These are phyloP conservation scores for Camponotus floridanus DNA, from an alignment of 1,140 invertebrate species.

Conservation along the genomic window DNA sequence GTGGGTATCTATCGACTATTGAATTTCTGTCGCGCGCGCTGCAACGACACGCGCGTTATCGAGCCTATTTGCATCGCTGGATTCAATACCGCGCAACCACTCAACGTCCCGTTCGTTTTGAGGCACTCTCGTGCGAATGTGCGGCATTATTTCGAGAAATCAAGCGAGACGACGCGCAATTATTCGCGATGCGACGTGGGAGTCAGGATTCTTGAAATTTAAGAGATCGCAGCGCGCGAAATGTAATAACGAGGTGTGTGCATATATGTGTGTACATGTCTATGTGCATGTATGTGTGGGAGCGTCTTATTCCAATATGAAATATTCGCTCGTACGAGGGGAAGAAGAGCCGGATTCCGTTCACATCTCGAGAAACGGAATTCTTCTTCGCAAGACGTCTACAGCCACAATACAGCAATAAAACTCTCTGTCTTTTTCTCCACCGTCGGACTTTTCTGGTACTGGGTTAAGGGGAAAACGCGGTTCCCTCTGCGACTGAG, in stretches of 20 bases:
- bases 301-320: slow-evolving; percentile 12
- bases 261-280: neutral
- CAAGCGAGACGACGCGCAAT: slow-evolving; percentile 41
- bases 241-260: slow-evolving; percentile 12
- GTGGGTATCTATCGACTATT: slow-evolving; percentile 80
- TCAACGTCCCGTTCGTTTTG: slow-evolving; percentile 33
- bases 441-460: slow-evolving; percentile 39
- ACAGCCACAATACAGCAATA: slow-evolving; percentile 46
- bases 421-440: slow-evolving; percentile 31
- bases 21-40: slow-evolving; percentile 79
- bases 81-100: slow-evolving; percentile 41
- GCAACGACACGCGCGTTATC: slow-evolving; percentile 66
- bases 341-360: neutral
- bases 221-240: slow-evolving; percentile 14
- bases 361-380: slow-evolving; percentile 5
- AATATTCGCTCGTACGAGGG: slow-evolving; percentile 1
- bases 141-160: slow-evolving; percentile 25
- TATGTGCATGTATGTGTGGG: neutral
- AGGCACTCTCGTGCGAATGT: neutral
- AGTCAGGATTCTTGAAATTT: slow-evolving; percentile 18
- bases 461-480: slow-evolving; percentile 65
- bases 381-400: slow-evolving; percentile 1
- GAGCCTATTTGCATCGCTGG: slow-evolving; percentile 67
- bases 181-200: neutral
- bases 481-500: slow-evolving; percentile 31